Conservation (phyloP, 2,888 invertebrate species). For the Tipula confusa region DNA sequence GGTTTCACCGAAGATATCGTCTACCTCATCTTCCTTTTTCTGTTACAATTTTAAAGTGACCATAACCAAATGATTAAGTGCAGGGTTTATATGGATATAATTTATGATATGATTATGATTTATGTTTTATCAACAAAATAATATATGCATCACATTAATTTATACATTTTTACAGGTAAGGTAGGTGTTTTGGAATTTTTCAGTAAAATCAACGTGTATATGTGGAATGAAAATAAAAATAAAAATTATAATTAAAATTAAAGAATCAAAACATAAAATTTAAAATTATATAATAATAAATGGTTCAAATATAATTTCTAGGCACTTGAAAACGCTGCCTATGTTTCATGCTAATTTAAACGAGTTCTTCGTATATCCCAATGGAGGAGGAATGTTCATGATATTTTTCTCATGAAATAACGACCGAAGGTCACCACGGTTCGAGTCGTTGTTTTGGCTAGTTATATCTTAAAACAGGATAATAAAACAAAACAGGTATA, state of each 20-base stretch:
- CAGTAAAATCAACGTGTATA: not conserved
- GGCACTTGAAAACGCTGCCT: no score
- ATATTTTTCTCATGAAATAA: no score
- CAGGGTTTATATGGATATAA: not conserved
- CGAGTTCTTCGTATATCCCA: no score
- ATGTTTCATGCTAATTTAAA: no score
- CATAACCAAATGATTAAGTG: not conserved
- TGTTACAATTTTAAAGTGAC: not conserved
- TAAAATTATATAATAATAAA: no score
- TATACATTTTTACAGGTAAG: not conserved
- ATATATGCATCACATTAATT: not conserved
- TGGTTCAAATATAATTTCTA: no score
- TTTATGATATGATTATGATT: not conserved
- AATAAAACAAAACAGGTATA: no score
- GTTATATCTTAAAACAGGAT: no score
- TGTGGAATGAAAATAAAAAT: not conserved
- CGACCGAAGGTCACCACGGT: no score
- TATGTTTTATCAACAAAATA: not conserved
- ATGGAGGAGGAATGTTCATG: no score
- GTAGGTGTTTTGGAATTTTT: not conserved
- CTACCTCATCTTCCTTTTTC: not conserved
- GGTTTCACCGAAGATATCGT: conserved; percentile 37
- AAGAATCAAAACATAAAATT: not conserved
- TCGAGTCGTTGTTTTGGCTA: no score
- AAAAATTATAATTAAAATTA: not conserved